These are phyloP conservation scores for Acipenser oxyrinchus DNA, from an alignment of 2,797 vertebrate genomes.

Conservation along the genomic window DNA sequence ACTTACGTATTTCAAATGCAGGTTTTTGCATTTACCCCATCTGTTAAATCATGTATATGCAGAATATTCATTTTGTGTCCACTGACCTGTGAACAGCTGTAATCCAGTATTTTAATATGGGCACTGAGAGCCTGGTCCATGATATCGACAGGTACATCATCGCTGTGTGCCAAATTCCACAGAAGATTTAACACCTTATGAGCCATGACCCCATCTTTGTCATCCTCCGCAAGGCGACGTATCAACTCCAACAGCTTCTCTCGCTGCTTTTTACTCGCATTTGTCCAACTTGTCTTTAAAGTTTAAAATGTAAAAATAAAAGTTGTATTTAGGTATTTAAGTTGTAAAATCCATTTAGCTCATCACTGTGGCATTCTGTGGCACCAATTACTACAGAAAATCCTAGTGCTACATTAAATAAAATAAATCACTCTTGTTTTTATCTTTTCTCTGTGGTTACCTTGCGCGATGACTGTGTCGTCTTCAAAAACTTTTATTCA, in stretches of 20 bases:
- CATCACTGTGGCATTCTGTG: no score
- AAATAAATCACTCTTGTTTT: no score
- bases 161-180: constrained; percentile 98
- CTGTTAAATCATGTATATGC: no score
- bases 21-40: no score
- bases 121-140: constrained; percentile 98
- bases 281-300: constrained; percentile 93
- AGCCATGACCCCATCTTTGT: constrained; percentile 98
- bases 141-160: constrained; percentile 97
- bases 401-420: no score
- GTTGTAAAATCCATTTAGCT: neutral
- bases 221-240: constrained; percentile 92
- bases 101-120: constrained; percentile 98
- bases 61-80: no score
- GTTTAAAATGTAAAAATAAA: neutral
- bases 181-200: constrained; percentile 96
- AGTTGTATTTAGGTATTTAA: neutral
- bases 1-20: neutral
- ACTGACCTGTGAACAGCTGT: constrained; percentile 95
- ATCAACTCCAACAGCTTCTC: constrained; percentile 95
- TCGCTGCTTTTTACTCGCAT: constrained; percentile 97
- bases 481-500: no score
- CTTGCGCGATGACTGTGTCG: no score
- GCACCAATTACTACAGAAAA: no score
- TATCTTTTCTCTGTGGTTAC: no score